These are phyloP conservation scores for Agrotis exclamationis DNA, from an alignment of 2,888 invertebrate species.

Conservation along the genomic window DNA sequence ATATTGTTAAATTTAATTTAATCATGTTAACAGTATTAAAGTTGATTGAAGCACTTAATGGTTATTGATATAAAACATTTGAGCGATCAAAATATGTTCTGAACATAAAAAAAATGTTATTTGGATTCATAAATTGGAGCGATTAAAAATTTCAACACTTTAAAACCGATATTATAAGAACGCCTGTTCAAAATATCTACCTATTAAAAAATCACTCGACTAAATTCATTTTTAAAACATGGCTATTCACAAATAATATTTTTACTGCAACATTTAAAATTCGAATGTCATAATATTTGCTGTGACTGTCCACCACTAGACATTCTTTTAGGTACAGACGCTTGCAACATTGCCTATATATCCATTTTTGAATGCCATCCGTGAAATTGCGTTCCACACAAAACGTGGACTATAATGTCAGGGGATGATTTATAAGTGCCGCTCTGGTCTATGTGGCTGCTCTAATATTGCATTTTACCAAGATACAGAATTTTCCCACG, in stretches of 20 bases:
- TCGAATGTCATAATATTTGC: conserved; percentile 24
- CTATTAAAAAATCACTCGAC: conserved; percentile 1
- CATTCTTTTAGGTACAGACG: conserved; percentile 58
- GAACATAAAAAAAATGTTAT: neutral
- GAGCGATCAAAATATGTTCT: neutral
- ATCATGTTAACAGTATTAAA: neutral
- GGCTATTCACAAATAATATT: neutral
- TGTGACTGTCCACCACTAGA: conserved; percentile 40
- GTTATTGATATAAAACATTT: conserved; percentile 1
- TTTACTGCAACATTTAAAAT: conserved; percentile 23
- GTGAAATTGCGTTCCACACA: conserved; percentile 76
- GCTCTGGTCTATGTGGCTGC: conserved; percentile 52
- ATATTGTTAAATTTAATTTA: no score
- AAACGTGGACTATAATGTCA: conserved; percentile 71
- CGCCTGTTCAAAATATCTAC: neutral
- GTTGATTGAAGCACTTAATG: neutral
- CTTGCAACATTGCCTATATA: conserved; percentile 65
- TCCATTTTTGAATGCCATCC: conserved; percentile 75
- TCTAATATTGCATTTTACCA: conserved; percentile 62
- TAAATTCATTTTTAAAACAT: neutral
- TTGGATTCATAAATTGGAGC: neutral
- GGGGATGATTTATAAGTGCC: conserved; percentile 74
- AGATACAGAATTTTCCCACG: no score
- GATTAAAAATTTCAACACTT: neutral
- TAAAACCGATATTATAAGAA: neutral